Evolutionary conservation across 2,113 vertebrate species (phyloP).

Genomic region (Turdus rufiventris): DNA sequence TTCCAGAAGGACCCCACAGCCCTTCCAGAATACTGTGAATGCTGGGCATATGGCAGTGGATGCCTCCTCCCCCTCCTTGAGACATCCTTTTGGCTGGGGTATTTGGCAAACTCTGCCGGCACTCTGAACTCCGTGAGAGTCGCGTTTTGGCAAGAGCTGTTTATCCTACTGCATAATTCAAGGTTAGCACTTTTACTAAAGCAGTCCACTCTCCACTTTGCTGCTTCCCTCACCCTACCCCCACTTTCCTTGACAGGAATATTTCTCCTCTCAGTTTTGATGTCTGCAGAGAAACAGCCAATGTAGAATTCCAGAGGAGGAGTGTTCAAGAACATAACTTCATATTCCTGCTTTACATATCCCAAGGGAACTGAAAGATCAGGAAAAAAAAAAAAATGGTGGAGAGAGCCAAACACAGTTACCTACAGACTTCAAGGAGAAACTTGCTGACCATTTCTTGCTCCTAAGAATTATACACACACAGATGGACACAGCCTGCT

Average conservation of each 20-base stretch:
- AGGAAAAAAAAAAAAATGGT: not conserved
- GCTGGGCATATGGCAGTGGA: not conserved
- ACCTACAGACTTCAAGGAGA: not conserved
- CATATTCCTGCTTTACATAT: not conserved
- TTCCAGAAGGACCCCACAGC: not conserved
- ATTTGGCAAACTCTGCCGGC: slow-evolving; percentile 39
- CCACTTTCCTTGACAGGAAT: not conserved
- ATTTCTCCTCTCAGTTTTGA: not conserved
- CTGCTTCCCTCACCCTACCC: not conserved
- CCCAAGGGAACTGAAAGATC: not conserved
- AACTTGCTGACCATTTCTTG: not conserved
- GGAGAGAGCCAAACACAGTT: not conserved
- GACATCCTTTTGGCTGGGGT: slow-evolving; percentile 42
- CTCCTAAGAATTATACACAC: not conserved
- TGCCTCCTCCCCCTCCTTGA: not conserved
- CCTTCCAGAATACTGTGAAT: not conserved
- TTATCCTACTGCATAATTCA: slow-evolving; percentile 50
- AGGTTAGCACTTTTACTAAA: slow-evolving; percentile 22
- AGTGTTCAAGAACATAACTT: not conserved
- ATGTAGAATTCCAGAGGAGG: not conserved
- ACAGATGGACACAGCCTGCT: not conserved
- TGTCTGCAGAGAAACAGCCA: not conserved
- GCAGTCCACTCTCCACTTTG: not conserved
- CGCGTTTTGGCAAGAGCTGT: slow-evolving; percentile 12
- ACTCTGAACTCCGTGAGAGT: not conserved